Evolutionary conservation across 2,888 invertebrate species (phyloP).

Genomic region (Zhuqinia jingwanae): DNA sequence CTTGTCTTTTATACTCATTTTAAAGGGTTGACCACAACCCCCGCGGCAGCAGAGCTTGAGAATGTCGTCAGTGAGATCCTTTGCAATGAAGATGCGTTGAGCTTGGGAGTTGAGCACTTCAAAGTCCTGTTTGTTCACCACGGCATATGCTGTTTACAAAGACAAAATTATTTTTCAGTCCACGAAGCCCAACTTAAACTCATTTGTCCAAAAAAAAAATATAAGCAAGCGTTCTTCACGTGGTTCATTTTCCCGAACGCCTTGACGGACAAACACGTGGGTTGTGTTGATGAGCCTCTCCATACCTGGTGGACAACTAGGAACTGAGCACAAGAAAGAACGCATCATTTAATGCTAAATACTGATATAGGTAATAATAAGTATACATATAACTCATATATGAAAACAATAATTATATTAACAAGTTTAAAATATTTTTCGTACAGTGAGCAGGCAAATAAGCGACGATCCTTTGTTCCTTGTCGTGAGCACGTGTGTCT

Average conservation of each 20-base stretch:
- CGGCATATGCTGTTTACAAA: constrained; percentile 35
- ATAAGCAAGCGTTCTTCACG: too few species aligned
- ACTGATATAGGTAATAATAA: too few species aligned
- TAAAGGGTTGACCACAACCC: constrained; percentile 74
- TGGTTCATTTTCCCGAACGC: constrained; percentile 62
- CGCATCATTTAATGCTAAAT: too few species aligned
- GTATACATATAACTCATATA: too few species aligned
- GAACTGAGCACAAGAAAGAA: too few species aligned
- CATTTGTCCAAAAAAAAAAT: too few species aligned
- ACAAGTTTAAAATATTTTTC: too few species aligned
- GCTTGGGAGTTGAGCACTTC: constrained; percentile 72
- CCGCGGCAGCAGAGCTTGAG: constrained; percentile 75
- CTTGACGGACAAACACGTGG: constrained; percentile 74
- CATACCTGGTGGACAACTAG: constrained; percentile 76
- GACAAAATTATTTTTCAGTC: not conserved
- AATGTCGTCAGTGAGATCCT: constrained; percentile 73
- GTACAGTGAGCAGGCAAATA: constrained; percentile 70
- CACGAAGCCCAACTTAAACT: too few species aligned
- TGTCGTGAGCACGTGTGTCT: constrained; percentile 46
- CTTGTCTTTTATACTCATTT: constrained; percentile 72
- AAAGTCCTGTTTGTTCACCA: constrained; percentile 68
- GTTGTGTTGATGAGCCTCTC: constrained; percentile 67
- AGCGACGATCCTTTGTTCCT: constrained; percentile 54
- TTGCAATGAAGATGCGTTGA: constrained; percentile 70
- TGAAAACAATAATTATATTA: too few species aligned